phyloP scores from a whole-genome alignment of 2,797 vertebrate species.

The Diglossa cyanea region DNA sequence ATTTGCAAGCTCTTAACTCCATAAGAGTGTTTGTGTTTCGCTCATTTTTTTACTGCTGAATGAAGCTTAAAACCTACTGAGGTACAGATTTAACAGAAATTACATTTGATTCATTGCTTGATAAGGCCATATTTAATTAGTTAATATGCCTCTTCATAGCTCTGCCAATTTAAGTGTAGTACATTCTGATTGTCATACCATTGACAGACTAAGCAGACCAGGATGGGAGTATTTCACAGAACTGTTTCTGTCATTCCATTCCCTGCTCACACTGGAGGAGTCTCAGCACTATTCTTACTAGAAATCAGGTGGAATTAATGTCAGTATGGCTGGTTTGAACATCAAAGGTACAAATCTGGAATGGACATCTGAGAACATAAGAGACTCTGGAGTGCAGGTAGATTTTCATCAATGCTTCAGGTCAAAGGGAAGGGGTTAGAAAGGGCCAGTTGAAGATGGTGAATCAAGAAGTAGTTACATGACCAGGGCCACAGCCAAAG shows the following conservation, averaged over 20 bases:
- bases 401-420: neutral
- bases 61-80: neutral
- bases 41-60: neutral
- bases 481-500: neutral
- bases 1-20: neutral
- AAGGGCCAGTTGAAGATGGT: neutral
- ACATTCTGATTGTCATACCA: neutral
- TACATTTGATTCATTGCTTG: neutral
- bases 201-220: neutral
- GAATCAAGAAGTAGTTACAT: neutral
- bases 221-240: neutral
- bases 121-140: neutral
- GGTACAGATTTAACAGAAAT: neutral
- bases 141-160: neutral
- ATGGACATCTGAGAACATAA: neutral
- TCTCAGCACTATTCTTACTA: neutral
- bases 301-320: neutral
- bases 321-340: neutral
- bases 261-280: neutral
- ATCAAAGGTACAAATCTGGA: neutral
- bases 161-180: neutral
- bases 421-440: neutral
- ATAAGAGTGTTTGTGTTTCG: neutral
- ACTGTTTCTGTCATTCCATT: neutral
- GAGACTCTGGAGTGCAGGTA: accelerated